Evolutionary conservation across 1,140 invertebrate genomes (phyloP).

Genomic region (Drosophila biarmipes): DNA sequence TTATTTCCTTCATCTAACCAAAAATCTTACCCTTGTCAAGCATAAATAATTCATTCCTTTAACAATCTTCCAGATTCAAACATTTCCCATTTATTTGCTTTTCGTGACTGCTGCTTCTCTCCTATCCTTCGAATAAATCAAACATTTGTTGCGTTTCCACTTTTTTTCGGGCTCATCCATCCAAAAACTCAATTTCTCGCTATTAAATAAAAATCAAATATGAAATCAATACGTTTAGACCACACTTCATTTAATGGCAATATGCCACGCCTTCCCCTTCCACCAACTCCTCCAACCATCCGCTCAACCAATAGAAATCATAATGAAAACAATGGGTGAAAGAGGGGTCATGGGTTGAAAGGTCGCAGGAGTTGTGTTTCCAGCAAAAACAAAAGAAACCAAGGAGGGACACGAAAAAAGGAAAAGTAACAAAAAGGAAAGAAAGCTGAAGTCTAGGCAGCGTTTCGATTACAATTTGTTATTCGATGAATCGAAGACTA

Average conservation of each 20-base stretch:
- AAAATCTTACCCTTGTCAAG: constrained; percentile 1
- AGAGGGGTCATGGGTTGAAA: constrained; percentile 14
- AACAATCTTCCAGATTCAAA: constrained; percentile 3
- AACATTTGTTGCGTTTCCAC: constrained; percentile 28
- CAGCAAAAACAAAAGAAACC: neutral
- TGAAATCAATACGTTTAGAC: constrained; percentile 70
- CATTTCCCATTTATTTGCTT: constrained; percentile 33
- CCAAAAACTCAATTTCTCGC: constrained; percentile 64
- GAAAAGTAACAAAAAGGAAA: constrained; percentile 8
- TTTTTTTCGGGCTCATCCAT: constrained; percentile 39
- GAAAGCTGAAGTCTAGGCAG: constrained; percentile 1
- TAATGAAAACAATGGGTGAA: constrained; percentile 61
- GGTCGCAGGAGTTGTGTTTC: constrained; percentile 22
- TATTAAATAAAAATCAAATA: constrained; percentile 74
- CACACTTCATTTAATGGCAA: constrained; percentile 58
- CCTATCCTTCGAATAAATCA: neutral
- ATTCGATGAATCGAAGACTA: constrained; percentile 4
- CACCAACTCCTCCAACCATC: constrained; percentile 7
- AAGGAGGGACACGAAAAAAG: neutral
- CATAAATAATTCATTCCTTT: constrained; percentile 7
- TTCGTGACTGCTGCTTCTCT: constrained; percentile 1
- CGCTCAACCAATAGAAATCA: constrained; percentile 53
- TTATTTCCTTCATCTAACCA: neutral
- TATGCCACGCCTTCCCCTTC: constrained; percentile 33
- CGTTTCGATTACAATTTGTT: constrained; percentile 52